phyloP scores from a whole-genome alignment of 2,888 invertebrate species.

The Drosophila mimetica region DNA sequence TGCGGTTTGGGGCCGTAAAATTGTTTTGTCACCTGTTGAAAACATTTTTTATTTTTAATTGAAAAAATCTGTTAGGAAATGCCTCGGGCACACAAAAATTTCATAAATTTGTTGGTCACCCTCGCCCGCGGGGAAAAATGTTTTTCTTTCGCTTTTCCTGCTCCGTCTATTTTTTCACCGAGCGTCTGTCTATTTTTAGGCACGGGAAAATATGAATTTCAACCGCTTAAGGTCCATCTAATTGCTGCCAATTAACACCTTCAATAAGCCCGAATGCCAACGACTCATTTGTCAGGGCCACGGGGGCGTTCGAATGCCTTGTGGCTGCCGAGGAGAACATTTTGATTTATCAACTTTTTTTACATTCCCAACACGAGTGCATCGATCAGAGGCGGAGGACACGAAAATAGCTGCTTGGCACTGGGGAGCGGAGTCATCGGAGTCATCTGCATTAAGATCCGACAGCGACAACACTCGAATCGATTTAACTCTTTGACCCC shows the following conservation, averaged over 20 bases:
- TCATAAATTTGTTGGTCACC: conserved; percentile 58
- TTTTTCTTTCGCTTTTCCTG: conserved; percentile 19
- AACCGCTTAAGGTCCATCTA: conserved; percentile 44
- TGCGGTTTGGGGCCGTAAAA: conserved; percentile 58
- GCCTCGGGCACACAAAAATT: conserved; percentile 41
- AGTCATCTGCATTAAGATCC: conserved; percentile 70
- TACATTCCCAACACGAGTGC: conserved; percentile 71
- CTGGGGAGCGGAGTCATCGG: conserved; percentile 48
- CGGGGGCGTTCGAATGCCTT: conserved; percentile 46
- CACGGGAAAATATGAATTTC: conserved; percentile 55
- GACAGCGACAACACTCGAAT: conserved; percentile 66
- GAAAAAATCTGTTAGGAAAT: conserved; percentile 34
- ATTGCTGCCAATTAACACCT: conserved; percentile 73
- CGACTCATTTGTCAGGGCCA: conserved; percentile 63
- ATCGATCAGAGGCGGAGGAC: conserved; percentile 60
- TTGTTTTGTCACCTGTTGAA: conserved; percentile 81
- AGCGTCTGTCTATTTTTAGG: conserved; percentile 9
- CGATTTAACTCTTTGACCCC: conserved; percentile 81
- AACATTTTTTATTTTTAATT: conserved; percentile 73
- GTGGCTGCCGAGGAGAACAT: conserved; percentile 38
- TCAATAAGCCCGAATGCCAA: conserved; percentile 26
- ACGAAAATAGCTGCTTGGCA: conserved; percentile 45
- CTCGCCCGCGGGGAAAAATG: background rate
- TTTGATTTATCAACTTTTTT: conserved; percentile 81
- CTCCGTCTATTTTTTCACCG: conserved; percentile 27